These are phyloP conservation scores for Ophthalmolycus amberensis DNA, from an alignment of 2,113 vertebrate genomes.

Conservation along the genomic window DNA sequence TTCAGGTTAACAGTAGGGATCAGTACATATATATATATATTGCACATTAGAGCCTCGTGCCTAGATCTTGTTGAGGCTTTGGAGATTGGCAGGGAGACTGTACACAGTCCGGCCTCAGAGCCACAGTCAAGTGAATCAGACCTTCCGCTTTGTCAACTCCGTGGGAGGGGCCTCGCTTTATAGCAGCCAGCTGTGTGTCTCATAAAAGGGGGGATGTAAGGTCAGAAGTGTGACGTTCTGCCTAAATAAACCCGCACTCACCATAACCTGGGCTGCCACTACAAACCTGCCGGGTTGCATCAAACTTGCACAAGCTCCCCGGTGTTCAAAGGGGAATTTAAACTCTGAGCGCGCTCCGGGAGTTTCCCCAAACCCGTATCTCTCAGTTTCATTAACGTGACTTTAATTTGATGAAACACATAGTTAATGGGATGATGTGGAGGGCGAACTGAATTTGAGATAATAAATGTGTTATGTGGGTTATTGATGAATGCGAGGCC, in stretches of 20 bases:
- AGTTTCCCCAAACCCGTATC: neutral
- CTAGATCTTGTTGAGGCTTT: constrained; percentile 23
- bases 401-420: constrained; percentile 35
- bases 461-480: constrained; percentile 36
- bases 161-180: constrained; percentile 59
- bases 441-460: neutral
- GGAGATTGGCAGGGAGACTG: constrained; percentile 27
- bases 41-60: neutral
- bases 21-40: too few relatives aligned
- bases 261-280: constrained; percentile 61
- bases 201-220: constrained; percentile 61
- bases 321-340: neutral
- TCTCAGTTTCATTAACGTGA: constrained; percentile 19
- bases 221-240: constrained; percentile 65
- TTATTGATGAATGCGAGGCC: constrained; percentile 38
- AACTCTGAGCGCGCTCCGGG: neutral
- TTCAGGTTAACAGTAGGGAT: too few relatives aligned
- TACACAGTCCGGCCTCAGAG: constrained; percentile 4
- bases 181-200: constrained; percentile 72
- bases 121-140: constrained; percentile 38
- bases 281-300: constrained; percentile 50
- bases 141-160: constrained; percentile 36
- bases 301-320: constrained; percentile 30
- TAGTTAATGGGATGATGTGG: constrained; percentile 14
- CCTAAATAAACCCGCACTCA: constrained; percentile 77